Evolutionary conservation across 2,888 invertebrate genomes (phyloP), one percentile per base, ranked within the genome.

Genomic region (Noctua fimbriata): DNA sequence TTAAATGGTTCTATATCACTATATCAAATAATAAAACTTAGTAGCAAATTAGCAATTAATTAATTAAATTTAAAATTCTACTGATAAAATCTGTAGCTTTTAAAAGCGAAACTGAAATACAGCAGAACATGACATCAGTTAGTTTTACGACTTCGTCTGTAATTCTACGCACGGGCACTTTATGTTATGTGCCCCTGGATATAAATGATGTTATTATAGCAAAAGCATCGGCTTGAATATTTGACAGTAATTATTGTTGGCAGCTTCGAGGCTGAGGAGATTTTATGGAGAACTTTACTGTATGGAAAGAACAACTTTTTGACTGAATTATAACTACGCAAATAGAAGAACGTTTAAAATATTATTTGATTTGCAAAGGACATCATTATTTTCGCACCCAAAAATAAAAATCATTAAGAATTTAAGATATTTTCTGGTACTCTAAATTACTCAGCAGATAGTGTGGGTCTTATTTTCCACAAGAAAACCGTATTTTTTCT

Each of bases 141-240:
- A 36, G 78, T 44, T 80, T 78, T 69, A 80, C 60, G 55, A 71
- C 36, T 63, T 32, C 9, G 21, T 16, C 24, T 67, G 49, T 44
- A 66, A 44, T 79, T 66, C 18, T 60, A 66, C 58, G 44, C 52
- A 52, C 32, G 7, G 32, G 44, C n/a, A 70, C 44, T 67, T 44
- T 52, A 71, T 55, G 36, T 41, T 63, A 47, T 55, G 24, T 63
- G 67, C 21, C 58, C 76, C 55, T 82, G 76, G 55, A 69, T 52
- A 63, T 73, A 81, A 60, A 80, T 72, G n/a, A 47, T 28, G 36
- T 41, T 85, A 60, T 67, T 80, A 84, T 36, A 69, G 36, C 72
- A 80, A 69, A 85, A 73, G 14, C 85, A 81, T 81, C 73, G 85
- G 55, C 85, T 80, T 49, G 85, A 69, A 85, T 80, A 85, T 71